Percentiles rank a stretch among this genome's conserved stretches.
phyloP scores from a whole-genome alignment of 2,113 vertebrate species.

The Spilogale gracilis region DNA sequence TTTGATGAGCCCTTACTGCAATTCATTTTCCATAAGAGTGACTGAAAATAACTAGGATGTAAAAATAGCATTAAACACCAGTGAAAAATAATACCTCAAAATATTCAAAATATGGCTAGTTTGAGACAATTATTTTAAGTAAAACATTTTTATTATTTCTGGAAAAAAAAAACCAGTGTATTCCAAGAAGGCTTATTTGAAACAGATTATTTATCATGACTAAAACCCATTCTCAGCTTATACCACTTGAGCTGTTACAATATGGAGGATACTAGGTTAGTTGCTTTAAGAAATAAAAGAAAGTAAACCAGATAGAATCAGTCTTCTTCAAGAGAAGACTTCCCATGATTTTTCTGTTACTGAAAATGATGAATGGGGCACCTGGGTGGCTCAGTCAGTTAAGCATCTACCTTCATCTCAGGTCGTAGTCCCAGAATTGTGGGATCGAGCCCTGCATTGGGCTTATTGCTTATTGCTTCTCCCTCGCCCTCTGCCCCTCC shows the following conservation, averaged over 20 bases:
- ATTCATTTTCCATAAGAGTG: background rate
- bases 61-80: slow-evolving; percentile 42
- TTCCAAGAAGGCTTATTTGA: background rate
- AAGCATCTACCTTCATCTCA: background rate
- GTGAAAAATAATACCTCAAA: slow-evolving; percentile 1
- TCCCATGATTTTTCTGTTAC: background rate
- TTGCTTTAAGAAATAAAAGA: slow-evolving; percentile 8
- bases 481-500: too few relatives aligned
- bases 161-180: background rate
- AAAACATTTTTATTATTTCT: slow-evolving; percentile 22
- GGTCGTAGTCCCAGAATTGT: background rate
- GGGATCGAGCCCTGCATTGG: too few relatives aligned
- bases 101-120: background rate
- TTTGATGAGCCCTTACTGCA: slow-evolving; percentile 13
- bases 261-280: background rate
- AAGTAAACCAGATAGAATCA: background rate
- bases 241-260: background rate
- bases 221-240: background rate
- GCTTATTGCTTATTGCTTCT: background rate
- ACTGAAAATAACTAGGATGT: background rate
- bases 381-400: background rate
- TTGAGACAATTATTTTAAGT: slow-evolving; percentile 42
- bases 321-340: background rate
- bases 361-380: background rate
- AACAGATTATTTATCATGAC: background rate